phyloP scores from a whole-genome alignment of 2,888 invertebrate genomes.

The Nematopogon swammerdamellus region DNA sequence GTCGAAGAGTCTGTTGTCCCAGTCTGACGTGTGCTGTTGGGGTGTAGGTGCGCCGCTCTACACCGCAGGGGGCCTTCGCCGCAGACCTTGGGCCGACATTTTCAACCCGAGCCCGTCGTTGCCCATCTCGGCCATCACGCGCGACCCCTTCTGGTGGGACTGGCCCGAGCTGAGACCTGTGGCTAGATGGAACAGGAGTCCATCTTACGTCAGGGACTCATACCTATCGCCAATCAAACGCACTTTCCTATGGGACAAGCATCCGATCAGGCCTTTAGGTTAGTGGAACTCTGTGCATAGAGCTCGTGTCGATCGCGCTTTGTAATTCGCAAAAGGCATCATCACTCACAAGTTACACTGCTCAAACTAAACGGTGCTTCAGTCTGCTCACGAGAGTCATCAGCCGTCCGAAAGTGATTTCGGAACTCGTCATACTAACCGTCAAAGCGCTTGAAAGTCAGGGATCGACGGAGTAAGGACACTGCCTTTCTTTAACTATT shows the following conservation, averaged over 20 bases:
- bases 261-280: constrained; percentile 89
- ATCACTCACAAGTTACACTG: not conserved
- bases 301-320: not conserved
- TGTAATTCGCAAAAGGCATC: not conserved
- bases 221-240: constrained; percentile 89
- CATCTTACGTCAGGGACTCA: constrained; percentile 80
- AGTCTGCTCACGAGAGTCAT: too few relatives aligned
- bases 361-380: not conserved
- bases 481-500: too few relatives aligned
- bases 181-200: constrained; percentile 68
- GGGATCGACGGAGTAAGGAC: too few relatives aligned
- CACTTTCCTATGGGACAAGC: constrained; percentile 87
- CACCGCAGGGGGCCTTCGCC: constrained; percentile 61
- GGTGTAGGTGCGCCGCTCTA: constrained; percentile 68
- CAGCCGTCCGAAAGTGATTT: too few relatives aligned
- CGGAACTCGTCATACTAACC: too few relatives aligned
- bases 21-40: constrained; percentile 19
- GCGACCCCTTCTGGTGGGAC: constrained; percentile 90
- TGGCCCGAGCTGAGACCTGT: constrained; percentile 78
- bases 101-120: constrained; percentile 76
- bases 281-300: constrained; percentile 57
- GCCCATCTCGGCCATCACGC: constrained; percentile 76
- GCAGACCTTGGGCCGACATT: constrained; percentile 63
- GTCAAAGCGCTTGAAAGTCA: too few relatives aligned
- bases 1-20: constrained; percentile 31